A percentile compares a stretch with the other conserved stretches of the same genome.
Evolutionary conservation across 1,140 invertebrate species (phyloP).

Genomic region (Drosophila bipectinata): DNA sequence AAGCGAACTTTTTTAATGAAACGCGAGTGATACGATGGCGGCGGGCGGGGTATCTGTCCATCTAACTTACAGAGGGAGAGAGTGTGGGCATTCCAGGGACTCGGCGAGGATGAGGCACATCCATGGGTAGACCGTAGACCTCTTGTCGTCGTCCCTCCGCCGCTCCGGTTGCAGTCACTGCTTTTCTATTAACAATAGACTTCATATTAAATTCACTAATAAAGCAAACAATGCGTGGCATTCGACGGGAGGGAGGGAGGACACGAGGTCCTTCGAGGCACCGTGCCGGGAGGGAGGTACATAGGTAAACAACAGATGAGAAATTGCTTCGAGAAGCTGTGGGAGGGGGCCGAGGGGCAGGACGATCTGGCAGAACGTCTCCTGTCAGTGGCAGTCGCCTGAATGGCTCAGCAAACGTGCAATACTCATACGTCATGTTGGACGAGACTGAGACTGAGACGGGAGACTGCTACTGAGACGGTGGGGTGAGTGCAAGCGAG

Average conservation of each 20-base stretch:
- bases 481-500: conserved; percentile 25
- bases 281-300: neutral
- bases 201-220: conserved; percentile 78
- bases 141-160: conserved; percentile 7
- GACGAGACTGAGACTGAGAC: conserved; percentile 24
- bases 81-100: too few species aligned
- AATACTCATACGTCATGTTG: conserved; percentile 79
- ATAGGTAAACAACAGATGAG: conserved; percentile 71
- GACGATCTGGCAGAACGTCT: neutral
- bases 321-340: conserved; percentile 50
- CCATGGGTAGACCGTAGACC: too few species aligned
- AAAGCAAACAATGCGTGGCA: conserved; percentile 75
- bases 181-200: conserved; percentile 45
- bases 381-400: conserved; percentile 70
- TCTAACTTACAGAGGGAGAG: neutral
- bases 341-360: neutral
- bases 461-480: conserved; percentile 1
- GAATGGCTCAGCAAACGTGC: conserved; percentile 68
- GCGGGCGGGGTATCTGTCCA: conserved; percentile 19
- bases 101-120: too few species aligned
- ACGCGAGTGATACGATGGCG: conserved; percentile 32
- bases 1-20: conserved; percentile 57
- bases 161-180: conserved; percentile 16
- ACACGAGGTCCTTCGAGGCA: neutral
- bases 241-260: conserved; percentile 3